These are phyloP conservation scores for Ovis aries DNA, from an alignment of 2,113 vertebrate species.

Conservation along the genomic window DNA sequence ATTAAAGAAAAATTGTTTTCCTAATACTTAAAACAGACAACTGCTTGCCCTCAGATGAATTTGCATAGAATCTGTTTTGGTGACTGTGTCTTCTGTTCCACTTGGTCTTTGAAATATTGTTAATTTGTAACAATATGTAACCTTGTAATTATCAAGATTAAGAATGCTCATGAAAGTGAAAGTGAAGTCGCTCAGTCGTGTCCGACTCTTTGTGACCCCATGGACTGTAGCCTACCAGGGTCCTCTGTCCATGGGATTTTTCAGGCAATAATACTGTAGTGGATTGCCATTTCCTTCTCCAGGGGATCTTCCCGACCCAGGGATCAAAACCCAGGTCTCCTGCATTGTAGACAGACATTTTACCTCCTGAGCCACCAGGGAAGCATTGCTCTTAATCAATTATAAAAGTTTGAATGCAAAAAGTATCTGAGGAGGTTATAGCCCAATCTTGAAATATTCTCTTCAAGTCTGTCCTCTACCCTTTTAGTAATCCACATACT, in stretches of 20 bases:
- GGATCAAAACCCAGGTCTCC: too few relatives aligned
- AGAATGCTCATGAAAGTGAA: background rate
- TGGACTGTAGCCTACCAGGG: too few relatives aligned
- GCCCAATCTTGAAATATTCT: background rate
- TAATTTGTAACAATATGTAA: background rate
- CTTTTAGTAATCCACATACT: background rate
- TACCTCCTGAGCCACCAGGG: too few relatives aligned
- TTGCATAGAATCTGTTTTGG: background rate
- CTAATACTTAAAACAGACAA: background rate
- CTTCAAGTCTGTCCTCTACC: background rate
- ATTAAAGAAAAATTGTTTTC: background rate
- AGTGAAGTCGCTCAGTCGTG: too few relatives aligned
- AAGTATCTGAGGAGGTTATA: background rate
- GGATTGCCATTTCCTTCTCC: too few relatives aligned
- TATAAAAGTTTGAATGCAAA: background rate
- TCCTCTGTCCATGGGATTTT: too few relatives aligned
- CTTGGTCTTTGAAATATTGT: background rate
- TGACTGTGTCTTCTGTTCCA: background rate
- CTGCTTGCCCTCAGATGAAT: background rate
- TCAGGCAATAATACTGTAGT: too few relatives aligned
- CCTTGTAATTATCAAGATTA: background rate
- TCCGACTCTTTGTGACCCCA: too few relatives aligned
- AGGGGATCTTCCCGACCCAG: too few relatives aligned
- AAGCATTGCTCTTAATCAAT: background rate
- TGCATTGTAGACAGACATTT: too few relatives aligned